Percentiles rank a stretch among this genome's conserved stretches.
Evolutionary conservation across 2,797 vertebrate species (phyloP).

Genomic region (Synanceia verrucosa): DNA sequence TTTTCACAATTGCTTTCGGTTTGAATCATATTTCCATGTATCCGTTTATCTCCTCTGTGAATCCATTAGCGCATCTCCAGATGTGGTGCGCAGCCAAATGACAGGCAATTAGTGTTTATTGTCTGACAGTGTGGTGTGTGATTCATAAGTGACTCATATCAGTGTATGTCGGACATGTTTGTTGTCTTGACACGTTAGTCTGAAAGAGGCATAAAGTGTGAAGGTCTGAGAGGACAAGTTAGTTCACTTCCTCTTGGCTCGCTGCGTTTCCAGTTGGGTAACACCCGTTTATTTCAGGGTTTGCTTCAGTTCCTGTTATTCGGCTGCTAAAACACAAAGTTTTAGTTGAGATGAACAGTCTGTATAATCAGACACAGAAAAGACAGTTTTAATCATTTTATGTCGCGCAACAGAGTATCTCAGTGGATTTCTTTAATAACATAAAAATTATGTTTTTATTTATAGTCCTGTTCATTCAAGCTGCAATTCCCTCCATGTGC

Average conservation of each 20-base stretch:
- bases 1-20: background rate
- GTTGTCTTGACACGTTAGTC: too few species aligned
- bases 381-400: background rate
- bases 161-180: too few species aligned
- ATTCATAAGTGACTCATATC: background rate
- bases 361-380: background rate
- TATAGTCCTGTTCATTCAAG: background rate
- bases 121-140: fast-evolving
- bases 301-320: conserved; percentile 72
- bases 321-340: background rate
- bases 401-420: background rate
- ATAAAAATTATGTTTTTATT: conserved; percentile 38
- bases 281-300: conserved; percentile 52
- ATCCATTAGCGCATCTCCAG: background rate
- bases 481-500: background rate
- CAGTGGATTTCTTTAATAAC: background rate
- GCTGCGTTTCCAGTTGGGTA: conserved; percentile 54
- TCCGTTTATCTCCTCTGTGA: background rate
- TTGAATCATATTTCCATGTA: background rate
- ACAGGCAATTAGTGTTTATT: background rate
- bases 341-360: background rate
- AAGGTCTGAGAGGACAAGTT: background rate
- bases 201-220: background rate
- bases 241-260: conserved; percentile 61
- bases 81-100: background rate